These are phyloP conservation scores for Sebastes schlegelii DNA, from an alignment of 2,113 vertebrate species.

Conservation along the genomic window DNA sequence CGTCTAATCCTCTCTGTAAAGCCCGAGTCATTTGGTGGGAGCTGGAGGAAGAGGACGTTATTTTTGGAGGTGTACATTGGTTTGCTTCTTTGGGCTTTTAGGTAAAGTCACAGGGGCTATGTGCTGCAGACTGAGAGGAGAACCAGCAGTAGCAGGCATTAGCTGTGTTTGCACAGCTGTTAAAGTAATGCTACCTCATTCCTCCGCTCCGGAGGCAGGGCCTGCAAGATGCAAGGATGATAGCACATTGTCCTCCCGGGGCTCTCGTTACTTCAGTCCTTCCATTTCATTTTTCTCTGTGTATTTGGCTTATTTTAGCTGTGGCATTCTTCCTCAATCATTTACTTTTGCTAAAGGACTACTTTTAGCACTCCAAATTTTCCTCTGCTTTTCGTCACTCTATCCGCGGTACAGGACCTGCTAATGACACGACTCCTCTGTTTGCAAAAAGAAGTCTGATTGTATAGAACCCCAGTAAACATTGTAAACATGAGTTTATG, in stretches of 20 bases:
- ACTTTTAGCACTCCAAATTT: not conserved
- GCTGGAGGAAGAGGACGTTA: constrained; percentile 46
- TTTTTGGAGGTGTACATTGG: constrained; percentile 65
- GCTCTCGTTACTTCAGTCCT: constrained; percentile 35
- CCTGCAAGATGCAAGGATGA: constrained; percentile 47
- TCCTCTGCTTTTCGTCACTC: not conserved
- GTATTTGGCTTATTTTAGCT: not conserved
- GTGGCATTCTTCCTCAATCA: not conserved
- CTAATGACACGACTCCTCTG: not conserved
- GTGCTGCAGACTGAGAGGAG: constrained; percentile 50
- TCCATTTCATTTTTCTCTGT: constrained; percentile 10
- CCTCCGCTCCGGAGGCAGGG: constrained; percentile 44
- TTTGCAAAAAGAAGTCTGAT: no score
- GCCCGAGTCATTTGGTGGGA: constrained; percentile 44
- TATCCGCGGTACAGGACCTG: not conserved
- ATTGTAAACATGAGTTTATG: no score
- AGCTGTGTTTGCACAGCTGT: constrained; percentile 82
- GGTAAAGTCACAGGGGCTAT: constrained; percentile 61
- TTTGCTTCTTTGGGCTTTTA: constrained; percentile 54
- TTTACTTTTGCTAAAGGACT: constrained; percentile 4
- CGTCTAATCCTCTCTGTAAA: constrained; percentile 23
- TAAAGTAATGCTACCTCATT: constrained; percentile 80
- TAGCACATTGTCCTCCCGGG: constrained; percentile 24
- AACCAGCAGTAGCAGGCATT: constrained; percentile 76
- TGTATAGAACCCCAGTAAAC: no score